These are phyloP conservation scores for Diplosoma virens DNA, from an alignment of 23 tunicate genomes.

Conservation along the genomic window DNA sequence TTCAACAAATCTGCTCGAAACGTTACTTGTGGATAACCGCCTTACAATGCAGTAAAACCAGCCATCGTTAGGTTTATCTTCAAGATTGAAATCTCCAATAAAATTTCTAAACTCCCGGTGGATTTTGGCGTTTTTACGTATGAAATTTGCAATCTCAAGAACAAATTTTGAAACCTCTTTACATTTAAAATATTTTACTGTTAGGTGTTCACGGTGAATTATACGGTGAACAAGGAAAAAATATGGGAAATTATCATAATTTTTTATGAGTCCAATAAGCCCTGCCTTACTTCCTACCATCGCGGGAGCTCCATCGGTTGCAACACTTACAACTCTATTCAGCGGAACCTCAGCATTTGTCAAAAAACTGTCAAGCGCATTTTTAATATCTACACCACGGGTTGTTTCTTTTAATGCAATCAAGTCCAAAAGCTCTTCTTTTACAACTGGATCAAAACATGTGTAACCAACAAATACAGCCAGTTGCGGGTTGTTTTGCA, in stretches of 20 bases:
- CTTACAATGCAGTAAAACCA: no score
- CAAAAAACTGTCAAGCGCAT: no score
- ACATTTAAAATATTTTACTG: slow-evolving; percentile 34
- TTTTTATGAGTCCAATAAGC: slow-evolving; percentile 36
- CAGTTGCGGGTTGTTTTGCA: slow-evolving; percentile 39
- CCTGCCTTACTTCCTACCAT: slow-evolving; percentile 33
- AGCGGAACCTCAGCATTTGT: slow-evolving; percentile 35
- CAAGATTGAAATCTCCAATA: slow-evolving; percentile 41
- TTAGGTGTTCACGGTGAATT: slow-evolving; percentile 43
- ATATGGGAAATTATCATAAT: slow-evolving; percentile 35
- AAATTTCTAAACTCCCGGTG: slow-evolving; percentile 38
- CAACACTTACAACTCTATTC: slow-evolving; percentile 16
- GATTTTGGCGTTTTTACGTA: slow-evolving; percentile 31
- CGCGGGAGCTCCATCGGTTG: slow-evolving; percentile 25
- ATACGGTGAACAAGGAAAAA: slow-evolving; percentile 33
- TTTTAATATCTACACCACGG: slow-evolving; percentile 43
- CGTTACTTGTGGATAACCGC: slow-evolving; percentile 47
- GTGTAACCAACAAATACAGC: slow-evolving; percentile 38
- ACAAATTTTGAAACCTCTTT: slow-evolving; percentile 40
- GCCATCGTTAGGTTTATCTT: no score
- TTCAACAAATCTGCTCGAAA: slow-evolving; percentile 52
- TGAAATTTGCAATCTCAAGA: slow-evolving; percentile 36
- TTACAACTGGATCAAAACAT: slow-evolving; percentile 26
- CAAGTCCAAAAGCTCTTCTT: slow-evolving; percentile 39
- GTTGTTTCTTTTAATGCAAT: slow-evolving; percentile 46